phyloP scores from a whole-genome alignment of 2,113 vertebrate genomes.

The Scortum barcoo region DNA sequence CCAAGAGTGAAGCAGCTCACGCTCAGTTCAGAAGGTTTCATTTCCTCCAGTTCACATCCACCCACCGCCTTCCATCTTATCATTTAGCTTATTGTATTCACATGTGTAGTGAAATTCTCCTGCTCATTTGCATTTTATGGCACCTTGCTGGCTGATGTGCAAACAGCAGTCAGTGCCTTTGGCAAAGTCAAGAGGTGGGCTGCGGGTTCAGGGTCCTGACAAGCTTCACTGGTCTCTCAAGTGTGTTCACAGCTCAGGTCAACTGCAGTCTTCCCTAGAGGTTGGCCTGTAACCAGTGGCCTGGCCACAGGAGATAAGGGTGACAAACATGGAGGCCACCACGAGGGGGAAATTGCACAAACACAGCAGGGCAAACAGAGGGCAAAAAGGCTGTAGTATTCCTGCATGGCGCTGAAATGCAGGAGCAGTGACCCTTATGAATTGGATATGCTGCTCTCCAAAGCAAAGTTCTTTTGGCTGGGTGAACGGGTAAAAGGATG shows the following conservation, averaged over 20 bases:
- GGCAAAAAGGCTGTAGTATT: constrained; percentile 32
- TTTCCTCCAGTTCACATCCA: background rate
- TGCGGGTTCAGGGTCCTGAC: constrained; percentile 19
- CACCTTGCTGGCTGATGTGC: background rate
- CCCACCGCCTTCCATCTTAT: background rate
- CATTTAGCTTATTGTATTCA: background rate
- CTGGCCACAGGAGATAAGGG: constrained; percentile 62
- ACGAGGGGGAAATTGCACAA: constrained; percentile 53
- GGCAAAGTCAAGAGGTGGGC: constrained; percentile 25
- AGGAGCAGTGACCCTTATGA: constrained; percentile 48
- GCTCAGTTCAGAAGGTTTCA: background rate
- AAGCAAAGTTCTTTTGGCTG: constrained; percentile 17
- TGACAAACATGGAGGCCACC: constrained; percentile 56
- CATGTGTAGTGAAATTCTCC: background rate
- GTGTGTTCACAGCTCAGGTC: constrained; percentile 43
- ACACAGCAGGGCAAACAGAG: constrained; percentile 65
- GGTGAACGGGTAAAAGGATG: constrained; percentile 22
- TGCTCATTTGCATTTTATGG: background rate
- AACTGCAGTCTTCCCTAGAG: constrained; percentile 38
- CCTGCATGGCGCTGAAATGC: constrained; percentile 37
- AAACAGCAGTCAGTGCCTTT: background rate
- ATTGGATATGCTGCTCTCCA: constrained; percentile 40
- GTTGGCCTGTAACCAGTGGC: constrained; percentile 43
- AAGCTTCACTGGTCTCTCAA: constrained; percentile 40
- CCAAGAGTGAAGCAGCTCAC: background rate